Evolutionary conservation across 2,113 vertebrate species (phyloP).

Genomic region (Turnix velox): DNA sequence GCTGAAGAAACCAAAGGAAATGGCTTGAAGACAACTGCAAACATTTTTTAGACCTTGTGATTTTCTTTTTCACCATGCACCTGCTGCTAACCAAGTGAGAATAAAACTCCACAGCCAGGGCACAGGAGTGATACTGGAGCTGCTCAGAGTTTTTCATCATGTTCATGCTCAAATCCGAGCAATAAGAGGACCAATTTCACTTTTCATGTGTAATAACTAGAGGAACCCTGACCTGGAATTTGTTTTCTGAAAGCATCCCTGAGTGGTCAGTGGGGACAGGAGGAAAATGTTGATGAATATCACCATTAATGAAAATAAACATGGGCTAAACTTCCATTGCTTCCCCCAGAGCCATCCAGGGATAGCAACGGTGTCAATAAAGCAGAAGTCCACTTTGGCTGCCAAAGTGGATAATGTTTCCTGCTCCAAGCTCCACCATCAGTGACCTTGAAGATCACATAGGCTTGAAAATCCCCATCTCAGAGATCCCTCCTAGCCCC

Average conservation of each 20-base stretch:
- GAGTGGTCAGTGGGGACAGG: not conserved
- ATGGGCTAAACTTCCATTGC: not conserved
- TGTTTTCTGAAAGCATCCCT: not conserved
- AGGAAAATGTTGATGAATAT: conserved; percentile 1
- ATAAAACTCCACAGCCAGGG: not conserved
- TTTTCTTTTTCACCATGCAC: not conserved
- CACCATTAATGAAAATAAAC: not conserved
- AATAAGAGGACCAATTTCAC: not conserved
- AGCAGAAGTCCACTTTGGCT: not conserved
- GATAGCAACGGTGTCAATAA: not conserved
- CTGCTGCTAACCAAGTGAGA: not conserved
- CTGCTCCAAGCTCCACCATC: not conserved
- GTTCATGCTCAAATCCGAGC: not conserved
- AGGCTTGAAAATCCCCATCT: not conserved
- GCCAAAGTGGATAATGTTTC: not conserved
- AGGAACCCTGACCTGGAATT: not conserved
- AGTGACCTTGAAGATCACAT: fast-evolving
- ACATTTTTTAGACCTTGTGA: not conserved
- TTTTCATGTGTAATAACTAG: not conserved
- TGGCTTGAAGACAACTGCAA: not conserved
- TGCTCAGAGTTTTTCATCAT: not conserved
- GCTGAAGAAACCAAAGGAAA: not conserved
- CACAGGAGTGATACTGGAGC: not conserved
- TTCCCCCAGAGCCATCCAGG: not conserved
- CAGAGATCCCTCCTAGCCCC: not conserved